Evolutionary conservation across 2,797 vertebrate species (phyloP).

Genomic region (Protonibea diacanthus): DNA sequence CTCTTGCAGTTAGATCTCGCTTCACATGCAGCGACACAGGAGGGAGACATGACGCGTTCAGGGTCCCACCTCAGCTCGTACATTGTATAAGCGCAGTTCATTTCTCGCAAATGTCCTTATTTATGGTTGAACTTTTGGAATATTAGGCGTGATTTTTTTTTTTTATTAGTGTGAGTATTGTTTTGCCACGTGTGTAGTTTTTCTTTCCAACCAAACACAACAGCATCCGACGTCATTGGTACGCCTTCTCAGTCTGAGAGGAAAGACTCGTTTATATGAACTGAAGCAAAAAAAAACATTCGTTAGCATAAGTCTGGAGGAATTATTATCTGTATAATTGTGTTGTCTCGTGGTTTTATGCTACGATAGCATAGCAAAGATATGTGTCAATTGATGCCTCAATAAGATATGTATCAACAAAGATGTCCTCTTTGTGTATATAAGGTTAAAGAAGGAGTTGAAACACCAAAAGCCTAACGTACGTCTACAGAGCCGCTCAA

Average conservation of each 20-base stretch:
- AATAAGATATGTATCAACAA: background rate
- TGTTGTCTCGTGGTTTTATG: background rate
- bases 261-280: background rate
- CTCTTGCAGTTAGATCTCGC: conserved; percentile 52
- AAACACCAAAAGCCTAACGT: background rate
- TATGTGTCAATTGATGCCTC: background rate
- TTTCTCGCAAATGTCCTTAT: background rate
- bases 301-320: background rate
- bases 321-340: background rate
- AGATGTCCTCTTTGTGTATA: background rate
- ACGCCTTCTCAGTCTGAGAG: background rate
- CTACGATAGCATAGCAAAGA: background rate
- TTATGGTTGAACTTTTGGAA: background rate
- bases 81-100: background rate
- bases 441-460: background rate
- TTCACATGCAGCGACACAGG: conserved; percentile 51
- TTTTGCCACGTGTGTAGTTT: background rate
- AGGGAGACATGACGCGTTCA: conserved; percentile 63
- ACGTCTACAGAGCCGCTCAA: background rate
- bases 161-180: background rate
- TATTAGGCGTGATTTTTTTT: background rate
- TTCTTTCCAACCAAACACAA: background rate
- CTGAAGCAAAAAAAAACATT: background rate
- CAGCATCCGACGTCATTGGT: background rate
- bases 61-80: conserved; percentile 27